phyloP scores from a whole-genome alignment of 2,888 invertebrate genomes.

The Pristionchus arcanus region DNA sequence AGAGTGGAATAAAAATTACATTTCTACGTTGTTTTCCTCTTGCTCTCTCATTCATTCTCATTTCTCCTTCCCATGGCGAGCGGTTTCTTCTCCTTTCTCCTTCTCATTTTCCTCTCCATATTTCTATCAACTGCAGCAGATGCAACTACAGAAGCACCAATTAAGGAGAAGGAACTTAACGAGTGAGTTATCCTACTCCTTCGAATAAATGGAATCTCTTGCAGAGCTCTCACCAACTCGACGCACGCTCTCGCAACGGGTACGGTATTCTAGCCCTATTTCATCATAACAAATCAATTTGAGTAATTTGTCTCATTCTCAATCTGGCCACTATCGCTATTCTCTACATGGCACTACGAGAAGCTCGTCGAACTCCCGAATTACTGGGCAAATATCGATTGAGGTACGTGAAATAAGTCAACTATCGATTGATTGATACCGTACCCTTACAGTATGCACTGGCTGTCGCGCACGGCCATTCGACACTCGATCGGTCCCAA shows the following conservation, averaged over 20 bases:
- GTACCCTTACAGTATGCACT: slow-evolving; percentile 50
- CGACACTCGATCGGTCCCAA: slow-evolving; percentile 48
- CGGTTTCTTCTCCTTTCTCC: slow-evolving; percentile 13
- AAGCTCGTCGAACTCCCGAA: slow-evolving; percentile 19
- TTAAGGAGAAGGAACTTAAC: neutral
- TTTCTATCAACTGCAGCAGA: neutral
- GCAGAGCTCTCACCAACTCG: neutral
- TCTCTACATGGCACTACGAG: neutral
- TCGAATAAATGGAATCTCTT: no score
- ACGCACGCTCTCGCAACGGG: neutral
- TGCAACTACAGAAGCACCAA: neutral
- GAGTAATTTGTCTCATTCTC: slow-evolving; percentile 22
- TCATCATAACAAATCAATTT: neutral
- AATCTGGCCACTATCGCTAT: slow-evolving; percentile 5
- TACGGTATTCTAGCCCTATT: neutral
- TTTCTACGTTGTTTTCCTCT: neutral
- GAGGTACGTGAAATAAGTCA: slow-evolving; percentile 23
- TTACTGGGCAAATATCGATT: slow-evolving; percentile 37
- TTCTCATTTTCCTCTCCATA: neutral
- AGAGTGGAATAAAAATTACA: neutral
- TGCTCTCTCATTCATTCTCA: neutral
- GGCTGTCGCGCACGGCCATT: slow-evolving; percentile 47
- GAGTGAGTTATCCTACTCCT: neutral
- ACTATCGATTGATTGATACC: neutral
- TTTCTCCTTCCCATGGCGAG: neutral